A percentile compares a stretch with the other conserved stretches of the same genome.
These are phyloP conservation scores for Liodrosophila aerea DNA, from an alignment of 2,888 invertebrate genomes.

Conservation along the genomic window DNA sequence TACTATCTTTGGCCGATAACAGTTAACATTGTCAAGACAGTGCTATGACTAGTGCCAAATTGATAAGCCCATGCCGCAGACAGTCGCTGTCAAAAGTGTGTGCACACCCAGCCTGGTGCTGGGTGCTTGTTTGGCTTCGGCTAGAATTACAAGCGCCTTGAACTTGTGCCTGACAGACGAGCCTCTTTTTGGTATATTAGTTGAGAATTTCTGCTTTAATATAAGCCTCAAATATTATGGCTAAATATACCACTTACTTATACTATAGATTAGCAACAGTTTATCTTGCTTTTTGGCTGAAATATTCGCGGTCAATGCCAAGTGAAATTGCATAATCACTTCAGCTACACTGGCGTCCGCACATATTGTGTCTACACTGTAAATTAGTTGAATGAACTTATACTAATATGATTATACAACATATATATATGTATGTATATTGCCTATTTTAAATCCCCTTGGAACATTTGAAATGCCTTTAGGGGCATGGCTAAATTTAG, in stretches of 20 bases:
- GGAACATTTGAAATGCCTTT: constrained; percentile 7
- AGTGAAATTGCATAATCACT: constrained; percentile 49
- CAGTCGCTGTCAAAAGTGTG: constrained; percentile 29
- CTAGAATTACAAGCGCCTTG: constrained; percentile 15
- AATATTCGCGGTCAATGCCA: constrained; percentile 64
- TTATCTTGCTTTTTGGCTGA: neutral
- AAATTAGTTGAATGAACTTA: constrained; percentile 7
- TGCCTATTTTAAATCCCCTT: constrained; percentile 51
- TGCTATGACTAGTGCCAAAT: constrained; percentile 18
- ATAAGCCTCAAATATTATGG: too few relatives aligned
- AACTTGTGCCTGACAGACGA: constrained; percentile 3
- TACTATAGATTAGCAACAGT: neutral
- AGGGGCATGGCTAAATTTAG: constrained; percentile 58
- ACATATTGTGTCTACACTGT: constrained; percentile 11
- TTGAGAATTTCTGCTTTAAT: too few relatives aligned
- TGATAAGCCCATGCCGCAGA: constrained; percentile 18
- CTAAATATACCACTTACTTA: too few relatives aligned
- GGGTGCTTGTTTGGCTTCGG: constrained; percentile 15
- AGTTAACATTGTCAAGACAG: constrained; percentile 17
- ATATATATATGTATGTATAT: too few relatives aligned
- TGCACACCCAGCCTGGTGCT: constrained; percentile 25
- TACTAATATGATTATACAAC: constrained; percentile 3
- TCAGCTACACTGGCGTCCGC: constrained; percentile 16
- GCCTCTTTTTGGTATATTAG: constrained; percentile 29
- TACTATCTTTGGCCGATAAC: constrained; percentile 37